phyloP scores from a whole-genome alignment of 2,797 vertebrate species.

The Mionectes olivaceus region DNA sequence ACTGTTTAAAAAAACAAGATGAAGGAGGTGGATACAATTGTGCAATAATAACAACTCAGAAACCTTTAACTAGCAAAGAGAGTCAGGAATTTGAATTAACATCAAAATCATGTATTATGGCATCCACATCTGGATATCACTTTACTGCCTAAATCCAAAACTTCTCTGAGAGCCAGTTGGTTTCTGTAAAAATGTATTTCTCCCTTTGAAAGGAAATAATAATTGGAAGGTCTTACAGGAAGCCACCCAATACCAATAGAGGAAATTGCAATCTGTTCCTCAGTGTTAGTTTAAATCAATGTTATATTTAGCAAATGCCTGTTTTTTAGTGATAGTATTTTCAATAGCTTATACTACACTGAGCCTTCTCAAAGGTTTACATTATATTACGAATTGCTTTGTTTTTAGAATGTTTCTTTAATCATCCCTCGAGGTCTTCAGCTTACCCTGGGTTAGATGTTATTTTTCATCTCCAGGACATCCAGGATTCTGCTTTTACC shows the following conservation, averaged over 20 bases:
- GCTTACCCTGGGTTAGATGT: not conserved
- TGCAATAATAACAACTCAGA: not conserved
- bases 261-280: constrained; percentile 69
- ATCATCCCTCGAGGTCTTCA: constrained; percentile 44
- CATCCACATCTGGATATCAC: constrained; percentile 62
- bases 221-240: constrained; percentile 72
- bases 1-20: not conserved
- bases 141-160: constrained; percentile 42
- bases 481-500: constrained; percentile 51
- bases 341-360: constrained; percentile 15
- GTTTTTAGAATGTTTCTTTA: constrained; percentile 61
- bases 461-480: constrained; percentile 19
- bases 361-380: constrained; percentile 33
- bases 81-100: constrained; percentile 57
- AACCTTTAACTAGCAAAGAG: not conserved
- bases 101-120: constrained; percentile 23
- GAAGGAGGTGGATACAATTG: not conserved
- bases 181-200: constrained; percentile 59
- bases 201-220: constrained; percentile 64
- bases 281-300: constrained; percentile 60
- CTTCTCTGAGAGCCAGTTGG: constrained; percentile 43
- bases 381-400: constrained; percentile 64
- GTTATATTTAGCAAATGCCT: constrained; percentile 62
- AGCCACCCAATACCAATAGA: constrained; percentile 45
- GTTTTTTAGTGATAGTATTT: constrained; percentile 48